Percentiles rank a stretch among this genome's conserved stretches.
phyloP scores from a whole-genome alignment of 1,140 invertebrate genomes.

The Dufourea novaeangliae region DNA sequence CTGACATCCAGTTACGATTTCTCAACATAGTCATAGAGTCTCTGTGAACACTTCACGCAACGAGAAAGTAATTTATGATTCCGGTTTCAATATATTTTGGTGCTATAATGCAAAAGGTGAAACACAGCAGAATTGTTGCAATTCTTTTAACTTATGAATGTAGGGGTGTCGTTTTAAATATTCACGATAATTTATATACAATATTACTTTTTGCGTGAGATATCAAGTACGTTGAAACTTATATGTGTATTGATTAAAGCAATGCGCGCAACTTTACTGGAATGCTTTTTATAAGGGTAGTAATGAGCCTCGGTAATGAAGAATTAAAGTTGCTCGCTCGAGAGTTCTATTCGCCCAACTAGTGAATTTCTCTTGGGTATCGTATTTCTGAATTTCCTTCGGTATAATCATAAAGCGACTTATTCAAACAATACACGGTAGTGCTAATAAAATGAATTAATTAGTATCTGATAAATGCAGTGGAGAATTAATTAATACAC shows the following conservation, averaged over 20 bases:
- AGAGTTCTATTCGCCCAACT: not conserved
- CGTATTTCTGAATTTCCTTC: not conserved
- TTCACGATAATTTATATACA: too few species aligned
- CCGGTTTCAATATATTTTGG: too few species aligned
- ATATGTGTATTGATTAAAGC: not conserved
- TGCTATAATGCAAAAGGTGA: too few species aligned
- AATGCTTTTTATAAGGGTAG: not conserved
- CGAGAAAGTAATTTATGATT: too few species aligned
- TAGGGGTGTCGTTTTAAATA: too few species aligned
- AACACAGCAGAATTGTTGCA: too few species aligned
- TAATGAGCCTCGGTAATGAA: conserved; percentile 7
- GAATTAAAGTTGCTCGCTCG: conserved; percentile 5
- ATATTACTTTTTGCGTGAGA: not conserved
- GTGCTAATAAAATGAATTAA: not conserved
- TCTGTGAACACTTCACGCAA: too few species aligned
- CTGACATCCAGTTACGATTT: too few species aligned
- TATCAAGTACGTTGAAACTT: not conserved
- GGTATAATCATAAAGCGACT: too few species aligned
- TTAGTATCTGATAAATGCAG: too few species aligned
- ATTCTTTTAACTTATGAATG: too few species aligned
- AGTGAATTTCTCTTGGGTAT: not conserved
- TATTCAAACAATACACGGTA: not conserved
- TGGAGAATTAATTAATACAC: not conserved
- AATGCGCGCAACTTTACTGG: not conserved
- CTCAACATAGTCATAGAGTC: too few species aligned